Evolutionary conservation across 2,888 invertebrate genomes (phyloP).

Genomic region (Gastracanthus pulcherrimus): DNA sequence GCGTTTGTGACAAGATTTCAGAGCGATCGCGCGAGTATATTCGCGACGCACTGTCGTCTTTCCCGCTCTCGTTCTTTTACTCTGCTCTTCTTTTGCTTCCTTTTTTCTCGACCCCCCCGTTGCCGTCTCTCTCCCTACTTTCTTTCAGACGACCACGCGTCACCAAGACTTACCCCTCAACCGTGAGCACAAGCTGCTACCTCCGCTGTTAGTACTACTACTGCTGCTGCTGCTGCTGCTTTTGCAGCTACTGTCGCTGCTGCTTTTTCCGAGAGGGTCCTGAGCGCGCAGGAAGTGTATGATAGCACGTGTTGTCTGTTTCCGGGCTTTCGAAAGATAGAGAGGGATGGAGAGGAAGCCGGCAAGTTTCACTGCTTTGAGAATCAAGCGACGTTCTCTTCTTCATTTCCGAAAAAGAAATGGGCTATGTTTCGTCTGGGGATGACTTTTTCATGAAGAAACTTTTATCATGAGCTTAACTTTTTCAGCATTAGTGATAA

Average conservation of each 20-base stretch:
- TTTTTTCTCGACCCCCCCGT: neutral
- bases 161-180: neutral
- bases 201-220: too few species aligned
- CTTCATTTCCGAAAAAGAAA: neutral
- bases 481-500: neutral
- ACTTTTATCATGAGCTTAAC: neutral
- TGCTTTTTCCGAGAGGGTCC: neutral
- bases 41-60: too few species aligned
- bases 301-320: slow-evolving; percentile 13
- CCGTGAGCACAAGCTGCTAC: neutral
- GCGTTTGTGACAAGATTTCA: slow-evolving; percentile 66
- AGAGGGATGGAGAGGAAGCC: too few species aligned
- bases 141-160: neutral
- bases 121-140: neutral
- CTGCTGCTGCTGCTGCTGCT: too few species aligned
- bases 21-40: slow-evolving; percentile 60
- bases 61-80: neutral
- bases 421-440: slow-evolving; percentile 1
- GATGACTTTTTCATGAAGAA: slow-evolving; percentile 36
- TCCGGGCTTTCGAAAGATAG: neutral
- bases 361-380: neutral
- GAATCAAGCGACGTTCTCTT: slow-evolving; percentile 7
- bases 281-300: too few species aligned
- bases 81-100: neutral
- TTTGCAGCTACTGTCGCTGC: neutral